A percentile compares a stretch with the other conserved stretches of the same genome.
phyloP scores from a whole-genome alignment of 1,140 invertebrate genomes.

The Cylas formicarius region DNA sequence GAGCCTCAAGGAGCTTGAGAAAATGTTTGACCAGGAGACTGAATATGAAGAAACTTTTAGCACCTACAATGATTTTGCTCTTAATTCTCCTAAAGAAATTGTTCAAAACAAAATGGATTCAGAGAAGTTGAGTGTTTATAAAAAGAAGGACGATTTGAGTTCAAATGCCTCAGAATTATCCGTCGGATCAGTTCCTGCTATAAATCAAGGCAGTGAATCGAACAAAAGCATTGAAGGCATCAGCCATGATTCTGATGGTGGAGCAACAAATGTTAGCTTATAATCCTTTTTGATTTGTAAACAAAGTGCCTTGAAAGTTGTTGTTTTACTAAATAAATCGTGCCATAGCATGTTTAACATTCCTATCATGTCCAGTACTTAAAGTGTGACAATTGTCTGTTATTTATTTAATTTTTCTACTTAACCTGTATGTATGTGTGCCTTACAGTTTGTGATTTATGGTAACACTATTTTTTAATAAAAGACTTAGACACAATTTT shows the following conservation, averaged over 20 bases:
- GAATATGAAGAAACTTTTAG: slow-evolving; percentile 38
- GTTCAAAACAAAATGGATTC: background rate
- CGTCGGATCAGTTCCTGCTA: too few species aligned
- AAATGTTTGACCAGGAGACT: slow-evolving; percentile 27
- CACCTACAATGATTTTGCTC: slow-evolving; percentile 20
- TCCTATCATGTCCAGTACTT: slow-evolving; percentile 16
- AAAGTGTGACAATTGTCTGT: slow-evolving; percentile 6
- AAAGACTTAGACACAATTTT: too few species aligned
- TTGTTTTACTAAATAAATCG: slow-evolving; percentile 5
- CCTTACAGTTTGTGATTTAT: slow-evolving; percentile 19
- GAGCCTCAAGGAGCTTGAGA: slow-evolving; percentile 28
- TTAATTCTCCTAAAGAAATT: slow-evolving; percentile 2
- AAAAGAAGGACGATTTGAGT: slow-evolving; percentile 3
- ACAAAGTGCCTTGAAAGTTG: background rate
- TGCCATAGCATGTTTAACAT: slow-evolving; percentile 16
- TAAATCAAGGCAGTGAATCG: too few species aligned
- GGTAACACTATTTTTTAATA: slow-evolving; percentile 14
- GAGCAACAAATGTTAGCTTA: too few species aligned
- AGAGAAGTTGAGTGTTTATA: slow-evolving; percentile 2
- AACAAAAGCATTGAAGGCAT: too few species aligned
- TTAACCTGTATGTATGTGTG: too few species aligned
- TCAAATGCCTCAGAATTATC: too few species aligned
- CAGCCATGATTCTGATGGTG: too few species aligned
- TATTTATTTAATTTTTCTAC: slow-evolving; percentile 13
- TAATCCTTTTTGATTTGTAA: too few species aligned